phyloP scores from a whole-genome alignment of 2,797 vertebrate genomes.

The Momotus momota region DNA sequence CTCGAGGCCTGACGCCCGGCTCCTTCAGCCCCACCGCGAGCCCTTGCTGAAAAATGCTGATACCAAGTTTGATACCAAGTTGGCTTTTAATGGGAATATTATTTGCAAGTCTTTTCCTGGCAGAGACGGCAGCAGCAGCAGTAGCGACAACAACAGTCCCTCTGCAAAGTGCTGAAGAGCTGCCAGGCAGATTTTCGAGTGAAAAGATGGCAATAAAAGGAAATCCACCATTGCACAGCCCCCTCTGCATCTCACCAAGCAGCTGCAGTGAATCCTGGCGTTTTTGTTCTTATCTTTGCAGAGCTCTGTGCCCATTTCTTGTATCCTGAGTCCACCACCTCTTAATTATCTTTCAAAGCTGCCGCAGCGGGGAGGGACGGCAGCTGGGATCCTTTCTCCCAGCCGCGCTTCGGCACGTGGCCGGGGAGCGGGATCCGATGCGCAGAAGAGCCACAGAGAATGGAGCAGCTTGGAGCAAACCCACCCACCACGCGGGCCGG shows the following conservation, averaged over 20 bases:
- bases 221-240: neutral
- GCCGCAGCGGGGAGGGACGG: accelerated
- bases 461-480: neutral
- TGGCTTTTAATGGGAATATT: neutral
- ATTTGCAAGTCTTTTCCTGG: slow-evolving; percentile 46
- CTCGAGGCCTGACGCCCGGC: neutral
- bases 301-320: neutral
- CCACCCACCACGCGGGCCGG: accelerated
- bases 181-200: slow-evolving; percentile 55
- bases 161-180: slow-evolving; percentile 46
- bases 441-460: accelerated
- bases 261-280: slow-evolving; percentile 48
- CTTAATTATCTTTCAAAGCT: neutral
- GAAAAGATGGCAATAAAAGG: slow-evolving; percentile 54
- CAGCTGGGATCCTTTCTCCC: neutral
- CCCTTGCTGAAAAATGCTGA: neutral
- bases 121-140: neutral
- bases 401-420: neutral
- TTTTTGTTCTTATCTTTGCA: slow-evolving; percentile 22
- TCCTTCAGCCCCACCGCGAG: neutral
- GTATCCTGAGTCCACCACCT: neutral
- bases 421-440: accelerated
- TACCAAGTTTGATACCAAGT: neutral
- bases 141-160: neutral
- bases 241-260: neutral